phyloP scores from a whole-genome alignment of 2,888 invertebrate genomes.

The Lasioglossum zephyrum region DNA sequence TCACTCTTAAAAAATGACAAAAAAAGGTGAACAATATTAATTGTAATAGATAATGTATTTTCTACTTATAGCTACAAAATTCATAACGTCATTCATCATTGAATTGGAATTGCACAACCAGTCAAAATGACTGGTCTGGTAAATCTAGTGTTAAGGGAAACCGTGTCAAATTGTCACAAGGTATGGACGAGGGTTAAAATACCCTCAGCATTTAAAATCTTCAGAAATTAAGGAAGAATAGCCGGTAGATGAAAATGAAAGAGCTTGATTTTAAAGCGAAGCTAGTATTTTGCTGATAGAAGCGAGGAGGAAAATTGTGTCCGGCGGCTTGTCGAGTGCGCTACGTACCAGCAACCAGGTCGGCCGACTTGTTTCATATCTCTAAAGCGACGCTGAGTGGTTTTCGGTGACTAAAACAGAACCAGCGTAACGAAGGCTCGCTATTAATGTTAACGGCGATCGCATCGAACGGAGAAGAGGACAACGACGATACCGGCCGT shows the following conservation, averaged over 20 bases:
- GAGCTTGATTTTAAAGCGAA: background rate
- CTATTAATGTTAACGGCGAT: constrained; percentile 31
- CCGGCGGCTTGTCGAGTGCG: background rate
- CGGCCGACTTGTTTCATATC: constrained; percentile 38
- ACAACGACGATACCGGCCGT: background rate
- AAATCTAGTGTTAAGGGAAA: no score
- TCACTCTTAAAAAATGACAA: no score
- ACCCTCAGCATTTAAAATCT: no score
- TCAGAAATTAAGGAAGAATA: no score
- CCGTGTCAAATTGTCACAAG: no score
- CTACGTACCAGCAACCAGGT: constrained; percentile 43
- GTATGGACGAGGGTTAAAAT: no score
- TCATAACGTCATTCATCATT: no score
- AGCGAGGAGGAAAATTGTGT: background rate
- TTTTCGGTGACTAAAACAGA: constrained; percentile 16
- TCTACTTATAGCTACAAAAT: no score
- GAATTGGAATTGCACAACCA: no score
- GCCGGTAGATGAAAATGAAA: background rate
- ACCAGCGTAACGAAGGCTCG: background rate
- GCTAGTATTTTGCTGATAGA: background rate
- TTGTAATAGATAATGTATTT: no score
- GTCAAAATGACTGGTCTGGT: no score
- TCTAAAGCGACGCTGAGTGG: constrained; percentile 31
- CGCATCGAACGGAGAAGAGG: constrained; percentile 10
- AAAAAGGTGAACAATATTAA: no score